Evolutionary conservation across 2,113 vertebrate species (phyloP).

Genomic region (Cyprinodon variegatus): DNA sequence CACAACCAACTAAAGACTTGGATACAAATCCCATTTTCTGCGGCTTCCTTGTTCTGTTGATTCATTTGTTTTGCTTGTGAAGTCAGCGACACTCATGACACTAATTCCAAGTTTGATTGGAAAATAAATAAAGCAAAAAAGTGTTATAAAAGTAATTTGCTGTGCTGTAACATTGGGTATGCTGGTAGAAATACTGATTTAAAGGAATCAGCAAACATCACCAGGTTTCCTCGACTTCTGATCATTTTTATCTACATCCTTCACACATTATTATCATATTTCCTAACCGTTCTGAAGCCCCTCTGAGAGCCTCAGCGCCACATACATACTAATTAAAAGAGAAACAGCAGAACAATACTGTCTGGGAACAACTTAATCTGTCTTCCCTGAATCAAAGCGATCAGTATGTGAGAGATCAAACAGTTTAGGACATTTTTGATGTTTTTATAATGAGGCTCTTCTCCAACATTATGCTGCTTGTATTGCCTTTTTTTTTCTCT

Average conservation of each 20-base stretch:
- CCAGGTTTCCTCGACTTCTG: conserved; percentile 8
- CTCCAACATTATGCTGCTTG: background rate
- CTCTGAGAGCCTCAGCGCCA: background rate
- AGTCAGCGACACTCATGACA: conserved; percentile 6
- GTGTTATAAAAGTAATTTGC: conserved; percentile 27
- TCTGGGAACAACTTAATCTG: background rate
- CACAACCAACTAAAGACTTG: conserved; percentile 10
- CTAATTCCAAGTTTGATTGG: conserved; percentile 40
- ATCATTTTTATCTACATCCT: conserved; percentile 1
- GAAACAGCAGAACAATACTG: background rate
- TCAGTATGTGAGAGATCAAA: background rate
- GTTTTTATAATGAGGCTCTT: background rate
- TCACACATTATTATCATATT: conserved; percentile 12
- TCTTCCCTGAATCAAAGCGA: background rate
- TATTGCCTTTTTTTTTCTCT: background rate
- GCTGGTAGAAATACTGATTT: conserved; percentile 1
- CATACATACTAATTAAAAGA: background rate
- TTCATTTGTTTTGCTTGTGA: conserved; percentile 5
- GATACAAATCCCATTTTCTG: conserved; percentile 18
- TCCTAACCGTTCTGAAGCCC: background rate
- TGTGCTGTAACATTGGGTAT: conserved; percentile 3
- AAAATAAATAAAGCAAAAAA: conserved; percentile 23
- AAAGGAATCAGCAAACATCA: conserved; percentile 13
- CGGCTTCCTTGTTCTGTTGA: conserved; percentile 1
- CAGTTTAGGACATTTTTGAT: background rate